Evolutionary conservation across 2,113 vertebrate genomes (phyloP), one percentile per base, ranked within the genome.

Genomic region (Daphoenositta chrysoptera): DNA sequence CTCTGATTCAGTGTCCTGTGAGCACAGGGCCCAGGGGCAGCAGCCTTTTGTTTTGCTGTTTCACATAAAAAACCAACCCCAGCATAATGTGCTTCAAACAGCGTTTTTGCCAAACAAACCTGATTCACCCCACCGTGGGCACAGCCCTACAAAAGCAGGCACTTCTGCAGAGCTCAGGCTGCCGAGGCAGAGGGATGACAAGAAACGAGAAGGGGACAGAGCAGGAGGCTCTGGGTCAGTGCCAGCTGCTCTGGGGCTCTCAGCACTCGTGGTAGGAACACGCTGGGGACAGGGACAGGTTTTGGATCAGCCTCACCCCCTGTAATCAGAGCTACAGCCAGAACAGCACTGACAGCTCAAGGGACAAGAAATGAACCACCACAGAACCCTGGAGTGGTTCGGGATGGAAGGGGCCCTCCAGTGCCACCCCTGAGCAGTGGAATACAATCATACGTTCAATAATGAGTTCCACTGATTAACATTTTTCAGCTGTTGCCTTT

Each of bases 361-460:
- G n/a, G 60, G 63, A 3, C 11, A 45, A 18, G 24, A 19, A 56
- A 9, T 12, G 35, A 68, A 26, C 18, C 75, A 9, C 1, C 40
- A 9, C 26, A 8, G 45, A 9, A 2, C 7, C 42, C 30, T n/a
- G n/a, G 3, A 40, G 40, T 3, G 61, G 1, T 18, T 5, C 27
- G n/a, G 30, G 40, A 1, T 7, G 45, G 61, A 31, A 54, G 54
- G 61, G 40, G 47, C 16, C 30, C 15, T 0, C 51, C 86, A 24
- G 33, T 33, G 9, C 40, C 57, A 45, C 39, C 45, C 21, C 47
- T 9, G 51, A 50, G 58, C 66, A 39, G 2, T 4, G 35, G 35
- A 26, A 63, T 10, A 13, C 1, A 51, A 58, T 9, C 33, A 1
- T 1, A 0, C 2, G 4, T 39, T 40, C 18, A 15, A 2, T 6